Conservation (phyloP, 2,113 vertebrate genomes). For the Syngnathoides biaculeatus region DNA sequence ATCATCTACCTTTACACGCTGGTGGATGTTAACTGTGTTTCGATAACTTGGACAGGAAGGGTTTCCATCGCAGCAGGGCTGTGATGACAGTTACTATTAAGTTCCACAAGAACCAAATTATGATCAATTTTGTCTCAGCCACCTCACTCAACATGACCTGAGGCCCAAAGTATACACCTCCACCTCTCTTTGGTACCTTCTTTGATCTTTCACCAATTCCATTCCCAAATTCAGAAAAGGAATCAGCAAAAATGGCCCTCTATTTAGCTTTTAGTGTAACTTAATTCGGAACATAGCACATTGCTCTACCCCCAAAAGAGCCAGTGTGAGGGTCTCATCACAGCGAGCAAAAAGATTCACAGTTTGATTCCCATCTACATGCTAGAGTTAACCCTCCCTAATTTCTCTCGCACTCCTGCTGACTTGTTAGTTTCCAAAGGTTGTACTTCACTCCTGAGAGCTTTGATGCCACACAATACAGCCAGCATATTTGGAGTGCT, state of each 20-base stretch:
- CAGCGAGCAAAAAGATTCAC: conserved; percentile 61
- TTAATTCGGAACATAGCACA: conserved; percentile 47
- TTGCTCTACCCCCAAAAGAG: conserved; percentile 46
- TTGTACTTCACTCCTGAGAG: conserved; percentile 69
- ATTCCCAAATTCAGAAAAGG: conserved; percentile 29
- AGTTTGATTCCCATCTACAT: conserved; percentile 61
- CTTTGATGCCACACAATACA: conserved; percentile 58
- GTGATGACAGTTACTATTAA: conserved; percentile 23
- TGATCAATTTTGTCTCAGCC: conserved; percentile 27
- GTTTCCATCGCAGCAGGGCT: conserved; percentile 39
- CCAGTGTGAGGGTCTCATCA: conserved; percentile 65
- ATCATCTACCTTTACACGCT: conserved; percentile 46
- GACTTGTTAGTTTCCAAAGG: conserved; percentile 63
- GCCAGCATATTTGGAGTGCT: conserved; percentile 58
- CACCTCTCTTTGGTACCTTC: neutral
- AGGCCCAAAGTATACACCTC: neutral
- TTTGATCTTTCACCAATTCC: conserved; percentile 34
- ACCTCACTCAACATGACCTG: neutral
- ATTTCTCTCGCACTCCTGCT: conserved; percentile 60
- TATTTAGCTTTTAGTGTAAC: conserved; percentile 55
- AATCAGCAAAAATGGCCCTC: conserved; percentile 45
- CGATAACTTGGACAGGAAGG: conserved; percentile 37
- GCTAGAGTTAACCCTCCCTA: conserved; percentile 47
- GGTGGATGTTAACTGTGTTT: conserved; percentile 35
- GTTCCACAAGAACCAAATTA: conserved; percentile 15